Evolutionary conservation across 1,140 invertebrate genomes (phyloP).

Genomic region (Drosophila tsacasi): DNA sequence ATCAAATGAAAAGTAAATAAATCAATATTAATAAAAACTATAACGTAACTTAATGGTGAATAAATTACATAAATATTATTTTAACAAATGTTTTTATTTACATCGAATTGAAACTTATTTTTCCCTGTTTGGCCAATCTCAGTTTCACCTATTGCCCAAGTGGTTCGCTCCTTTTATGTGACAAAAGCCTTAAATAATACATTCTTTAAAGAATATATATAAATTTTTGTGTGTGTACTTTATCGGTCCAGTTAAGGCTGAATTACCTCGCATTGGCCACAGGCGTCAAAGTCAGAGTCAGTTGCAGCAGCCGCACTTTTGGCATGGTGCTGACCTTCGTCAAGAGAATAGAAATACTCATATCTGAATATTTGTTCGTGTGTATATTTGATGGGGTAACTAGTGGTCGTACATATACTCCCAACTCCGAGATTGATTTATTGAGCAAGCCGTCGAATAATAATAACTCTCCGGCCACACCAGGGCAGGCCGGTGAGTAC

Average conservation of each 20-base stretch:
- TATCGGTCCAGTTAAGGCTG: slow-evolving; percentile 39
- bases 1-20: background rate
- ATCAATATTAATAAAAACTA: background rate
- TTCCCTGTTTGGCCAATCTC: background rate
- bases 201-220: background rate
- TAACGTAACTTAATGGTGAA: background rate
- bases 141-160: background rate
- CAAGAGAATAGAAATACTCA: slow-evolving; percentile 63
- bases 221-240: slow-evolving; percentile 5
- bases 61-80: background rate
- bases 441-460: slow-evolving; percentile 43
- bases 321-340: slow-evolving; percentile 67
- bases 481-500: slow-evolving; percentile 7
- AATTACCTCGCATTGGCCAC: slow-evolving; percentile 53
- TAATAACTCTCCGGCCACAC: slow-evolving; percentile 44
- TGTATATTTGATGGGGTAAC: slow-evolving; percentile 25
- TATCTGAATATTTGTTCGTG: slow-evolving; percentile 19
- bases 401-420: slow-evolving; percentile 16
- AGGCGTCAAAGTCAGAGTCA: slow-evolving; percentile 45
- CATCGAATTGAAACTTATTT: background rate
- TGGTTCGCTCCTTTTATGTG: background rate
- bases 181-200: background rate
- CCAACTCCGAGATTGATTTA: slow-evolving; percentile 39
- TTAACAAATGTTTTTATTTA: background rate
- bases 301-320: slow-evolving; percentile 40